Evolutionary conservation across 2,797 vertebrate genomes (phyloP).

Genomic region (Gobio occitaniae): DNA sequence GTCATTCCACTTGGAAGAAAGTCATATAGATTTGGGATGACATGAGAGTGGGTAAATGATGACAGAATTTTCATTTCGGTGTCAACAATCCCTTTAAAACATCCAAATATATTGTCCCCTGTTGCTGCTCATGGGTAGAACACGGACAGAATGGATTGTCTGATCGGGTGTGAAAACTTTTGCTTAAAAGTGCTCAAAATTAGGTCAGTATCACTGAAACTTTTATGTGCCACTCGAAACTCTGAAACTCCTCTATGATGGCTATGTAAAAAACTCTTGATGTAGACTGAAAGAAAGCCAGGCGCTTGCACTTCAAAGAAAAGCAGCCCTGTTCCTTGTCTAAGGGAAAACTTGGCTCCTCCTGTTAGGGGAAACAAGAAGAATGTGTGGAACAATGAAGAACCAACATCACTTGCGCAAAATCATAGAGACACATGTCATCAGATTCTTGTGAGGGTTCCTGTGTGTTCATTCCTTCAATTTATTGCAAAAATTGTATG

Average conservation of each 20-base stretch:
- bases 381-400: constrained; percentile 70
- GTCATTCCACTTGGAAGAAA: neutral
- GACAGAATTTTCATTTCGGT: neutral
- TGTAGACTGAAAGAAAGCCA: constrained; percentile 68
- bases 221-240: constrained; percentile 22
- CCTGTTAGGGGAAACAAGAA: constrained; percentile 73
- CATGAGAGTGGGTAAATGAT: neutral
- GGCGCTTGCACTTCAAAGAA: constrained; percentile 76
- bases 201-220: constrained; percentile 53
- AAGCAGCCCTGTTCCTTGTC: constrained; percentile 63
- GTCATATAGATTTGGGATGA: neutral
- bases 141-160: neutral
- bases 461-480: neutral
- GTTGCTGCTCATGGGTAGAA: neutral
- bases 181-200: constrained; percentile 27
- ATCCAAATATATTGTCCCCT: neutral
- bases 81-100: neutral
- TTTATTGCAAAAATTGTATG: neutral
- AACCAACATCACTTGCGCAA: constrained; percentile 60
- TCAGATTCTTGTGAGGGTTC: constrained; percentile 40
- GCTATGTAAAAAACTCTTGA: constrained; percentile 62
- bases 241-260: constrained; percentile 12
- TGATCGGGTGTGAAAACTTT: neutral
- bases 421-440: constrained; percentile 39
- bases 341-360: constrained; percentile 67